Evolutionary conservation across 2,888 invertebrate species (phyloP).

Genomic region (Chaetogeoica ovagalla): DNA sequence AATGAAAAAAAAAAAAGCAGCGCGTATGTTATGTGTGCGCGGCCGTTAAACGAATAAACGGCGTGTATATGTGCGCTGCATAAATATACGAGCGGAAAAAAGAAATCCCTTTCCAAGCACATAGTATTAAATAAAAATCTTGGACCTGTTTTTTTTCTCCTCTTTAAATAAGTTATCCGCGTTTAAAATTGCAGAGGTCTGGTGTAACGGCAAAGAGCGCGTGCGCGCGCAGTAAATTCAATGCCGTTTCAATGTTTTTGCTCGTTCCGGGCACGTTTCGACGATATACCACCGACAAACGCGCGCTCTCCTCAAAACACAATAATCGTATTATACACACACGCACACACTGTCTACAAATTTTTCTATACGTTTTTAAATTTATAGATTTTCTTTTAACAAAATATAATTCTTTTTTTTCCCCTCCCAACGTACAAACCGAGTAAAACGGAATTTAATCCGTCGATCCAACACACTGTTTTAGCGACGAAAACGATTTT

Average conservation of each 20-base stretch:
- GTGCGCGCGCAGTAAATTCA: neutral
- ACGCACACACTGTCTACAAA: no score
- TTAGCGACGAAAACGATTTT: no score
- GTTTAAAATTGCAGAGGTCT: conserved; percentile 43
- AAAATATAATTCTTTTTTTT: no score
- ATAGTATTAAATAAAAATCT: conserved; percentile 33
- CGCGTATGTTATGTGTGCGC: no score
- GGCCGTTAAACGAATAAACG: neutral
- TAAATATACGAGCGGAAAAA: neutral
- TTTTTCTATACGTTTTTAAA: no score
- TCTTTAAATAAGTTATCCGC: conserved; percentile 43
- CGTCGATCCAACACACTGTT: no score
- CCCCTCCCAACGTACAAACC: no score
- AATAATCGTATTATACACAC: neutral
- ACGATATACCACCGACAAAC: neutral
- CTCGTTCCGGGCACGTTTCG: conserved; percentile 30
- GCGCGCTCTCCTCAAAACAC: conserved; percentile 10
- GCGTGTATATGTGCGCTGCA: neutral
- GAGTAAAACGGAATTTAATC: no score
- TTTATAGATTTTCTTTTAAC: no score
- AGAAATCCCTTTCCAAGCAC: conserved; percentile 11
- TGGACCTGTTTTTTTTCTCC: conserved; percentile 16
- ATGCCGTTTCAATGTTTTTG: conserved; percentile 15
- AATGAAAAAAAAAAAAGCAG: neutral
- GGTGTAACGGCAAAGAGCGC: neutral